phyloP scores from a whole-genome alignment of 2,888 invertebrate species.

The Adelognathus sp. region DNA sequence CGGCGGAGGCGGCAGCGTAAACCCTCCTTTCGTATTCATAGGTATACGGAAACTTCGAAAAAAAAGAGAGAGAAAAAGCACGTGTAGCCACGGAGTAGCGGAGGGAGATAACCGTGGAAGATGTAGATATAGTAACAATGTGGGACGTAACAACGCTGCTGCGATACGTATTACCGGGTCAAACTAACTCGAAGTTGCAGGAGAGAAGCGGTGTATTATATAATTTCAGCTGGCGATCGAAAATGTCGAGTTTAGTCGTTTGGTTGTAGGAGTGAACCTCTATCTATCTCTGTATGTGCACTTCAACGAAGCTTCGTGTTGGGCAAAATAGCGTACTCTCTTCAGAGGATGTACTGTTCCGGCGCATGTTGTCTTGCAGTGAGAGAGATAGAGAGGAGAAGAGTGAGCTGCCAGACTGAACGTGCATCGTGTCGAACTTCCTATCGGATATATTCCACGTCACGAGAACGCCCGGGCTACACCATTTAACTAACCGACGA shows the following conservation, averaged over 20 bases:
- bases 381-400: no score
- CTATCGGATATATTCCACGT: slow-evolving; percentile 23
- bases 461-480: slow-evolving; percentile 33
- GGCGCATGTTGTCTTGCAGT: slow-evolving; percentile 10
- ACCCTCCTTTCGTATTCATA: slow-evolving; percentile 39
- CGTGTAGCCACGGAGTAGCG: slow-evolving; percentile 3
- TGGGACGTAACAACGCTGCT: neutral
- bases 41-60: slow-evolving; percentile 17
- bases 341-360: neutral
- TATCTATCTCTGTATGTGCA: neutral
- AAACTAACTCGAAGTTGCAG: slow-evolving; percentile 19
- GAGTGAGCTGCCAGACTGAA: neutral
- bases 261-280: slow-evolving; percentile 5
- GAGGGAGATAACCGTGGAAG: neutral
- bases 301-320: slow-evolving; percentile 13
- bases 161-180: neutral
- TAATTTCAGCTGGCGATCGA: slow-evolving; percentile 16
- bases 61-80: no score
- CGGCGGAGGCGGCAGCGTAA: neutral
- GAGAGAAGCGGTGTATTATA: slow-evolving; percentile 1
- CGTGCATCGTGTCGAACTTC: slow-evolving; percentile 44
- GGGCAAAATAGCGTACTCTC: neutral
- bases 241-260: slow-evolving; percentile 27
- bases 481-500: slow-evolving; percentile 45
- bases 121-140: neutral